Base-by-base conservation (phyloP, 2,113 vertebrate species). In the Agelaius phoeniceus region DNA sequence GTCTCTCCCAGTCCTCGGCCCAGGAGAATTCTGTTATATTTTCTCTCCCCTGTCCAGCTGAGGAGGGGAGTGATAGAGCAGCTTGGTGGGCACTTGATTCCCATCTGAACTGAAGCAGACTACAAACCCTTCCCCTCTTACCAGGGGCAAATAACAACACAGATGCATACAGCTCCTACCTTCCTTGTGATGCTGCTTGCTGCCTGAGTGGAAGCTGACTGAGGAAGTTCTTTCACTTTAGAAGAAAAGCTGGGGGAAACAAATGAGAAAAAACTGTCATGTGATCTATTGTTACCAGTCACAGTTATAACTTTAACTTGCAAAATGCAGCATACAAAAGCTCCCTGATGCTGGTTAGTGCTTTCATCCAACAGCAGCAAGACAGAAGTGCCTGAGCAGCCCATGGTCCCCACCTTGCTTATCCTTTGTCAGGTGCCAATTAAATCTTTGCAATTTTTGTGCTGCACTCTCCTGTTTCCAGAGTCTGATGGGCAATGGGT, bases 271-370 rank as follows among this genome's bases (percentile, higher is more conserved):
- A 39, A 23, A 1, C 2, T 39, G 6, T 41, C 24, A 23, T 11
- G 4, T 44, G 37, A n/a, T 61, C 10, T 3, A 8, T 13, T 44
- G 26, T 62, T 62, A 55, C 9, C 28, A 73, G n/a, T 44, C 71
- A 66, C 20, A 80, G 30, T 46, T 65, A 65, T 13, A 78, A 68
- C 11, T 15, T 26, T 82, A 37, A 39, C 80, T 74, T 91, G 19
- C 30, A 92, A 86, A 77, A 84, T 26, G 18, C 4, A 68, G 24
- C 22, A 54, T 23, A 30, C 3, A 55, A 62, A 75, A 57, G 11
- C 24, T n/a, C 20, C 20, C 22, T 0, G 0, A 2, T 44, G 44
- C 19, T 6, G 3, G 4, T 61, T 14, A 13, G 17, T 8, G n/a
- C 8, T 77, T 66, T 82, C 31, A 17, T 18, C 20, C 2, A 0